Evolutionary conservation across 1,140 invertebrate species (phyloP).

Genomic region (Pachypsylla venusta): DNA sequence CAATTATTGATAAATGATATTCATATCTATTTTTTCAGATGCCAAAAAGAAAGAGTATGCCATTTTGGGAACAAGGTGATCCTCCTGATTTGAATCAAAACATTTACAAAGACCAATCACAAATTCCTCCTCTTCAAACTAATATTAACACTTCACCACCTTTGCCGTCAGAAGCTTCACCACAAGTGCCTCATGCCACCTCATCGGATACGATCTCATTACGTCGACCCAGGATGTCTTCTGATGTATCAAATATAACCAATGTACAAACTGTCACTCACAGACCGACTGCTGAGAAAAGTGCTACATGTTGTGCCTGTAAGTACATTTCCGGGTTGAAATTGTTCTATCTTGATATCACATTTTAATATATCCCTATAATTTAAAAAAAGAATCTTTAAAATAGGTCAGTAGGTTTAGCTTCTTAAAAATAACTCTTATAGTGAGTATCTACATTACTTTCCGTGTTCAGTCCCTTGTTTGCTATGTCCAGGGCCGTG

Average conservation of each 20-base stretch:
- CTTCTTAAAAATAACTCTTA: no score
- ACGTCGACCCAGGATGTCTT: slow-evolving; percentile 10
- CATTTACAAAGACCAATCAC: neutral
- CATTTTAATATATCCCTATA: no score
- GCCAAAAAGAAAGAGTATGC: slow-evolving; percentile 17
- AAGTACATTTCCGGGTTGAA: slow-evolving; percentile 29
- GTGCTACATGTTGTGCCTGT: slow-evolving; percentile 41
- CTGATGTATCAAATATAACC: slow-evolving; percentile 9
- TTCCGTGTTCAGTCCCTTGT: no score
- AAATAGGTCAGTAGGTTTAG: no score
- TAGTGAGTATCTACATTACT: no score
- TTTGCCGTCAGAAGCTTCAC: neutral
- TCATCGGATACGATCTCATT: slow-evolving; percentile 22
- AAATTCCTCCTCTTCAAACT: neutral
- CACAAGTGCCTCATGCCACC: slow-evolving; percentile 23
- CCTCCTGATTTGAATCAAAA: neutral
- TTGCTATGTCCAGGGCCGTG: no score
- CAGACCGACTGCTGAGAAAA: slow-evolving; percentile 21
- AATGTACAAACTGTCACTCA: slow-evolving; percentile 14
- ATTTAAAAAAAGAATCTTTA: no score
- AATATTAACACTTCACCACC: neutral
- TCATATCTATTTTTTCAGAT: slow-evolving; percentile 11
- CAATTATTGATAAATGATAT: no score
- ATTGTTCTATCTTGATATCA: neutral
- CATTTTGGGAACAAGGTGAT: slow-evolving; percentile 17